Evolutionary conservation across 2,113 vertebrate genomes (phyloP), one percentile per base, ranked within the genome.

Genomic region (Orientallactaga bullata): DNA sequence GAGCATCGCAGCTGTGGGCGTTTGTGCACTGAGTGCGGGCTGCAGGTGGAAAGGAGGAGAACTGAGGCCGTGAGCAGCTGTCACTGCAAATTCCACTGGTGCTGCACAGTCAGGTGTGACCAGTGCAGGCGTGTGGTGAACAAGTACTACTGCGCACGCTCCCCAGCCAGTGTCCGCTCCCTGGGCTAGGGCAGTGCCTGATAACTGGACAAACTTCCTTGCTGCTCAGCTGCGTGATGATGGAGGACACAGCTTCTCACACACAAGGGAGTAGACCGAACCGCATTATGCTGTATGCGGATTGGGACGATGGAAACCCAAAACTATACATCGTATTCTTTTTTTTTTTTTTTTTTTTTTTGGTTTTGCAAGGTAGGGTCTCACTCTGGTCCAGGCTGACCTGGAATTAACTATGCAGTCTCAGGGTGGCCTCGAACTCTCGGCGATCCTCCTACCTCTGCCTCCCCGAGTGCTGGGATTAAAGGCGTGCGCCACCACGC

Each of bases 81-180:
- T 95, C 99, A 99, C 97, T 99, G 99, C 98, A 99, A 98, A 85
- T 99, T 99, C 85, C 98, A 99, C 94, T 99, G 99, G 99, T 99
- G 99, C 97, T 99, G 99, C 96, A 99, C 98, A 0, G 99, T 99
- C 73, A 98, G 98, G 83, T 99, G 99, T 83, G 99, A 99, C 63
- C 98, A 98, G 84, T 99, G 99, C 97, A 98, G 97, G 73, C 98
- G 98, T 0, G 93, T 98, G 8, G 98, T 99, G 15, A 98, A 98
- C 37, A 99, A 99, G 96, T 98, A 99, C 97, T 99, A 98, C 93
- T 99, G 99, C 20, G 88, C 96, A 1, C 98, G 96, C 3, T 42
- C 68, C 80, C 66, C 30, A 2, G 88, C 24, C 20, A 42, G 51
- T 1, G 20, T 58, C 37, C 60, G 28, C 66, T 5, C 79, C 32